These are phyloP conservation scores for Hyppa rectilinea DNA, from an alignment of 2,888 invertebrate species.

Conservation along the genomic window DNA sequence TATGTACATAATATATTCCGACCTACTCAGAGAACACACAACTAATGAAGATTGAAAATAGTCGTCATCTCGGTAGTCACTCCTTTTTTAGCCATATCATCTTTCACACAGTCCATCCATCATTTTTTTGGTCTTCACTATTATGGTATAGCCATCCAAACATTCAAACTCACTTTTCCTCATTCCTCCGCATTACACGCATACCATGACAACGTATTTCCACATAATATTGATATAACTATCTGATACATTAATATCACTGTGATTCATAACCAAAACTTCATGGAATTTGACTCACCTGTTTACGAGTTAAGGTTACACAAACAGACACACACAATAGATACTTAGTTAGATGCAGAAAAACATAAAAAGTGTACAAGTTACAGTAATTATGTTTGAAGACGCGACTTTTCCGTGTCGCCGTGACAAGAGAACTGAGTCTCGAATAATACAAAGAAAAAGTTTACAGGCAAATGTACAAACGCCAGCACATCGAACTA, in stretches of 20 bases:
- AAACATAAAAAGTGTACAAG: neutral
- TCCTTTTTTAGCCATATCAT: neutral
- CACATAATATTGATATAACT: constrained; percentile 14
- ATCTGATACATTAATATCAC: constrained; percentile 28
- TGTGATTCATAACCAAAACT: constrained; percentile 28
- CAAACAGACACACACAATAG: constrained; percentile 10
- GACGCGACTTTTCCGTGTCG: constrained; percentile 24
- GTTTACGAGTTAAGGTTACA: constrained; percentile 24
- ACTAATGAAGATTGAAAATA: no score
- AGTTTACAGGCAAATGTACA: constrained; percentile 4
- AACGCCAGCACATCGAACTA: no score
- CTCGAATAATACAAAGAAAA: constrained; percentile 3
- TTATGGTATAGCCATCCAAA: neutral
- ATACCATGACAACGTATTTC: neutral
- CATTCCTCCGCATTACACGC: neutral
- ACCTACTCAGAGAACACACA: no score
- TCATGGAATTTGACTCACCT: constrained; percentile 47
- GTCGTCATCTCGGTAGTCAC: neutral
- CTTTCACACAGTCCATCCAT: neutral
- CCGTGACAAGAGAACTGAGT: constrained; percentile 12
- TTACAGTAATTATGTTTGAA: neutral
- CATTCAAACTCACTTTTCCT: neutral
- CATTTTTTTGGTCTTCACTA: neutral
- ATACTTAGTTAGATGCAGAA: neutral
- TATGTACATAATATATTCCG: no score